These are phyloP conservation scores for Glareola pratincola DNA, from an alignment of 2,113 vertebrate genomes.

Conservation along the genomic window DNA sequence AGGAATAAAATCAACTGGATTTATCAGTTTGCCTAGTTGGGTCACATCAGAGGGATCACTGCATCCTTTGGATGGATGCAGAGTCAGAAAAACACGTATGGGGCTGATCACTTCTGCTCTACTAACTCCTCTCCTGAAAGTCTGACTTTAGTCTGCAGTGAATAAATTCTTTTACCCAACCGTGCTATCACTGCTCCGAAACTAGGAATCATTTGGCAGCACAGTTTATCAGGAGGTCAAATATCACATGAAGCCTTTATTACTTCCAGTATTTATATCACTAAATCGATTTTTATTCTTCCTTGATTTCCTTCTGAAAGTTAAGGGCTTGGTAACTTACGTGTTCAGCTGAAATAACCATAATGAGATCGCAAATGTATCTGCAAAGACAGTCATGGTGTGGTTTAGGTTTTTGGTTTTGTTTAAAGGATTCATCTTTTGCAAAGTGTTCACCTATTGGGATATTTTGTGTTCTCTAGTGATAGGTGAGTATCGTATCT, in stretches of 20 bases:
- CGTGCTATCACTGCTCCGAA: background rate
- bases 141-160: background rate
- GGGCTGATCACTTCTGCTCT: background rate
- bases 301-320: background rate
- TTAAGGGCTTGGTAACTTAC: background rate
- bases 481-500: background rate
- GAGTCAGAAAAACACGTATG: background rate
- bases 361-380: background rate
- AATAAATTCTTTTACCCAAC: background rate
- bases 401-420: background rate
- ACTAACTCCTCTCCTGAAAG: background rate
- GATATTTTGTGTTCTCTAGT: background rate
- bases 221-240: background rate
- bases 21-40: background rate
- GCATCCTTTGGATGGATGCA: background rate
- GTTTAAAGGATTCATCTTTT: background rate
- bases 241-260: background rate
- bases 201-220: background rate
- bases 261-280: constrained; percentile 21
- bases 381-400: background rate
- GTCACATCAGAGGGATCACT: background rate
- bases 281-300: constrained; percentile 38
- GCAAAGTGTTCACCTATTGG: background rate
- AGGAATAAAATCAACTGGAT: background rate
- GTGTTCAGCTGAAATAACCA: background rate